phyloP scores from a whole-genome alignment of 2,113 vertebrate genomes.

The Gambusia holbrooki region DNA sequence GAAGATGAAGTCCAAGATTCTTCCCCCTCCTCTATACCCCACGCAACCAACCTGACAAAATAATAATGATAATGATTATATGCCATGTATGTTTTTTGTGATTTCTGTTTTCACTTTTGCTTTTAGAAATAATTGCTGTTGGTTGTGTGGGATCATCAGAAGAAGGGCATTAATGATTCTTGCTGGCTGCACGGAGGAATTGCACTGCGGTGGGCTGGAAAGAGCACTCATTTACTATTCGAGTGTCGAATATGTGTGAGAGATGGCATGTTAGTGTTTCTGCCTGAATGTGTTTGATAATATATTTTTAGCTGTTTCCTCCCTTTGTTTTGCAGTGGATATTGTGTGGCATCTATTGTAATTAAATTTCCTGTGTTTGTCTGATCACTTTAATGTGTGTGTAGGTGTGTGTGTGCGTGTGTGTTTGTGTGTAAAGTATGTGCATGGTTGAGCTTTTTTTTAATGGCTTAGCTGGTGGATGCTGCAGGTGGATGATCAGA shows the following conservation, averaged over 20 bases:
- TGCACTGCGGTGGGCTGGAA: slow-evolving; percentile 45
- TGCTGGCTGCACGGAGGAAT: slow-evolving; percentile 63
- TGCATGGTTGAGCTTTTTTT: slow-evolving; percentile 44
- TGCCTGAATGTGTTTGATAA: slow-evolving; percentile 46
- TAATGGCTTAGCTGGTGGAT: slow-evolving; percentile 73
- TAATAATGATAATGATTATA: slow-evolving; percentile 67
- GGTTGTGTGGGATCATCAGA: slow-evolving; percentile 74
- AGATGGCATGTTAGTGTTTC: slow-evolving; percentile 1
- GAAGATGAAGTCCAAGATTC: slow-evolving; percentile 71
- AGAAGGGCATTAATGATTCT: slow-evolving; percentile 78
- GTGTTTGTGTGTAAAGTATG: slow-evolving; percentile 3
- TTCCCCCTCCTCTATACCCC: slow-evolving; percentile 48
- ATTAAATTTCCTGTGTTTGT: slow-evolving; percentile 26
- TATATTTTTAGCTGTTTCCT: slow-evolving; percentile 53
- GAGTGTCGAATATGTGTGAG: slow-evolving; percentile 39
- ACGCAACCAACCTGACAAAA: slow-evolving; percentile 58
- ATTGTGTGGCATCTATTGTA: slow-evolving; percentile 47
- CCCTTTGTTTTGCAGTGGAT: slow-evolving; percentile 43
- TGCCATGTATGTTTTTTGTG: slow-evolving; percentile 69
- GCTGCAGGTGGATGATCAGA: slow-evolving; percentile 75
- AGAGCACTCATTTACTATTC: slow-evolving; percentile 61
- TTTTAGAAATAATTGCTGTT: slow-evolving; percentile 84
- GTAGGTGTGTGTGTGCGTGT: slow-evolving; percentile 11
- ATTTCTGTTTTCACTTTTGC: slow-evolving; percentile 76
- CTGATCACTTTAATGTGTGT: slow-evolving; percentile 12